phyloP scores from a whole-genome alignment of 2,888 invertebrate genomes.

The Acanthopleura granulata region DNA sequence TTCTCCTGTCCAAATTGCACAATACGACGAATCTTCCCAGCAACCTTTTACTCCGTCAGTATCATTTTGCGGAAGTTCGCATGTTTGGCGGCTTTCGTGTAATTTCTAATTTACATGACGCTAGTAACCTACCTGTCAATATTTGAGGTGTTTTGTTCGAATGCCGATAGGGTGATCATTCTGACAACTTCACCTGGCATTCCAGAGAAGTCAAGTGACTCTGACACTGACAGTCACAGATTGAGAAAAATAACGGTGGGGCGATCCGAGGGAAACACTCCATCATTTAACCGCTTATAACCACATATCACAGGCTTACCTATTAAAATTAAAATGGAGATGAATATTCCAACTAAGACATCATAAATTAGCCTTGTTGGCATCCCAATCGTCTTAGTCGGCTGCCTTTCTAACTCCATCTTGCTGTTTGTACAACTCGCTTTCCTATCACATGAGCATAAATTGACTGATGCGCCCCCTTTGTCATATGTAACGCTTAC shows the following conservation, averaged over 20 bases:
- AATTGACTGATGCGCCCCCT: neutral
- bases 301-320: neutral
- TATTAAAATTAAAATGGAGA: neutral
- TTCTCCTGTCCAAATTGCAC: no score
- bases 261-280: no score
- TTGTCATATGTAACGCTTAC: neutral
- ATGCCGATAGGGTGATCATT: no score
- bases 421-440: neutral
- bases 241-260: neutral
- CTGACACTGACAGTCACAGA: conserved; percentile 5
- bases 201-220: neutral
- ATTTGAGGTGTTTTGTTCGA: no score
- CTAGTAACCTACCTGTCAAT: no score
- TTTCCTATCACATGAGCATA: conserved; percentile 6
- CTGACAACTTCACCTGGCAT: neutral
- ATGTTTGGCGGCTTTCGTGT: no score
- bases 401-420: neutral
- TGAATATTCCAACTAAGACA: neutral
- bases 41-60: no score
- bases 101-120: no score
- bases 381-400: neutral
- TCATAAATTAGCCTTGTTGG: neutral
- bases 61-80: no score
- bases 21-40: no score
- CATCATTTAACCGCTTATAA: no score